Conservation (phyloP, 2,797 vertebrate genomes). For the Microcaecilia unicolor region DNA sequence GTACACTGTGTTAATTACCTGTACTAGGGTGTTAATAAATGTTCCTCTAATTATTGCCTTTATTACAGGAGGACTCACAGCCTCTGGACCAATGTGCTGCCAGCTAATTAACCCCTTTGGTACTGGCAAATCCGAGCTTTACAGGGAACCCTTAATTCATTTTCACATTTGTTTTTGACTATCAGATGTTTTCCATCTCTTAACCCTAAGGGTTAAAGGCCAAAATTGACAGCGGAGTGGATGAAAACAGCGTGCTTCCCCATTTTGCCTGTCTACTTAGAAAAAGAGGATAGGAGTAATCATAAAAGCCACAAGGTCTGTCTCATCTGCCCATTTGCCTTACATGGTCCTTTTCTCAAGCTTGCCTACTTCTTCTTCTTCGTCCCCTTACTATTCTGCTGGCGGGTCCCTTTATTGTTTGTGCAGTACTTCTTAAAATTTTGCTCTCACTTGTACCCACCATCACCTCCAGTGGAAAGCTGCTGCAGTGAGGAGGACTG, state of each 20-base stretch:
- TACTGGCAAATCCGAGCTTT: constrained; percentile 3
- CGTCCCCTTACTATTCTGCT: not conserved
- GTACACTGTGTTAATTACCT: constrained; percentile 42
- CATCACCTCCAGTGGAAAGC: too few relatives aligned
- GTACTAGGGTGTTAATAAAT: constrained; percentile 41
- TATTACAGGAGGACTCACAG: constrained; percentile 25
- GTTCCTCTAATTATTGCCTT: constrained; percentile 39
- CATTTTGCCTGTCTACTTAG: too few relatives aligned
- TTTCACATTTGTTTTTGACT: constrained; percentile 2
- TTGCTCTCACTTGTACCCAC: too few relatives aligned
- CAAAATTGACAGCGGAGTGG: too few relatives aligned
- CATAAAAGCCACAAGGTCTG: too few relatives aligned
- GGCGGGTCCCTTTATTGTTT: too few relatives aligned
- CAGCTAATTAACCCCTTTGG: constrained; percentile 33
- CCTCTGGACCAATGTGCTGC: constrained; percentile 18
- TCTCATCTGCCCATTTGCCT: not conserved
- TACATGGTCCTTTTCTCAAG: not conserved
- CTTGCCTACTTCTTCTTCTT: not conserved
- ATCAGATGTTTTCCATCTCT: not conserved
- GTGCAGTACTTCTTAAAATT: too few relatives aligned
- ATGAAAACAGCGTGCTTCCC: too few relatives aligned
- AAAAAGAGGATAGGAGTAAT: too few relatives aligned
- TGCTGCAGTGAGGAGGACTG: too few relatives aligned
- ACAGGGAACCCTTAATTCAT: not conserved
- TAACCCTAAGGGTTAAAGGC: constrained; percentile 16